phyloP scores from a whole-genome alignment of 2,888 invertebrate species.

The Chrysolina americana region DNA sequence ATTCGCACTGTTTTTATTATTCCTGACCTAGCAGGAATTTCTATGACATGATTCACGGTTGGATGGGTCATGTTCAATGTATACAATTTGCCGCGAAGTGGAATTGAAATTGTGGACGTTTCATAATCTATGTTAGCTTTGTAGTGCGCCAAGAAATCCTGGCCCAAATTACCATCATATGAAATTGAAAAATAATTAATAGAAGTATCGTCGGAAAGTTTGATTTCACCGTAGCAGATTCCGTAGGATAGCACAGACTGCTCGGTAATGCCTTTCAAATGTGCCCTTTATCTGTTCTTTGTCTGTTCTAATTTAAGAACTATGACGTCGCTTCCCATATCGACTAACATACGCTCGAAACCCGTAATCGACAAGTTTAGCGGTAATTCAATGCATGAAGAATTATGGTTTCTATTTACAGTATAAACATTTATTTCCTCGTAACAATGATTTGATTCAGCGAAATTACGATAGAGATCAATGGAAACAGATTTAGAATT shows the following conservation, averaged over 20 bases:
- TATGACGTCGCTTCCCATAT: conserved; percentile 43
- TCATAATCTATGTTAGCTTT: conserved; percentile 8
- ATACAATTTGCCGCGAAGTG: background rate
- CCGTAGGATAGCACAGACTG: conserved; percentile 32
- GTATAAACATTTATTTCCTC: conserved; percentile 6
- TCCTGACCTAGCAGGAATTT: conserved; percentile 1
- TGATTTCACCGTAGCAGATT: conserved; percentile 28
- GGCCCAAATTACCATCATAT: conserved; percentile 41
- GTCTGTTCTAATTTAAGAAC: conserved; percentile 34
- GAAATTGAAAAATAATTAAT: conserved; percentile 41
- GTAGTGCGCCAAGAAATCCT: background rate
- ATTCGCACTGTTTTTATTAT: background rate
- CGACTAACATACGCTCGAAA: conserved; percentile 33
- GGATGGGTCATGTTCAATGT: conserved; percentile 5
- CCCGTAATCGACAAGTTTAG: conserved; percentile 30
- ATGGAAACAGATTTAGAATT: conserved; percentile 5
- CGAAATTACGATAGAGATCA: background rate
- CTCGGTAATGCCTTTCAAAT: conserved; percentile 32
- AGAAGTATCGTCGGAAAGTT: conserved; percentile 17
- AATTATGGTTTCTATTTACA: conserved; percentile 2
- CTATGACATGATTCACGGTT: background rate
- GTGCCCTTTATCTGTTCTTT: conserved; percentile 21
- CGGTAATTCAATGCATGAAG: conserved; percentile 13
- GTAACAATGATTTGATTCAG: conserved; percentile 1
- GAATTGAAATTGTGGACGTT: too few species aligned